Percentiles rank a stretch among this genome's conserved stretches.
Evolutionary conservation across 37 sponge, comb jelly and placozoan species (phyloP).

Genomic region (Eunapius fragilis): DNA sequence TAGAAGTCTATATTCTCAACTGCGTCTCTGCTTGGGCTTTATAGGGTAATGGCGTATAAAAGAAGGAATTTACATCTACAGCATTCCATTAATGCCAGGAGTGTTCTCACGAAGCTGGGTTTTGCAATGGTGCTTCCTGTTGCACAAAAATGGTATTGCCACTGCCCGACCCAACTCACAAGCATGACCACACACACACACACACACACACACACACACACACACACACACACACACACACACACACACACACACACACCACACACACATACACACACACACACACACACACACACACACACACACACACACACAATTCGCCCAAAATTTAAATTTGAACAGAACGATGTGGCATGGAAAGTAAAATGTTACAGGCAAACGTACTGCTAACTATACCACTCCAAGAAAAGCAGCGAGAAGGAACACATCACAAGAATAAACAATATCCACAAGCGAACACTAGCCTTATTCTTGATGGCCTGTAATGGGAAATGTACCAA

Average conservation of each 20-base stretch:
- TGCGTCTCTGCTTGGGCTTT: background rate
- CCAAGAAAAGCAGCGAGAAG: constrained; percentile 82
- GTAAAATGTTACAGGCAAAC: background rate
- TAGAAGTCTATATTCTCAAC: background rate
- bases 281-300: background rate
- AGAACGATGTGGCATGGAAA: background rate
- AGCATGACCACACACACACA: background rate
- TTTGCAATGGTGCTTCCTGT: background rate
- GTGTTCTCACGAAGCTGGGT: background rate
- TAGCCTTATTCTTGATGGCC: constrained; percentile 94
- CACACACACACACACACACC: background rate
- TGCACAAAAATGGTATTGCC: background rate
- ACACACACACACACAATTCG: background rate
- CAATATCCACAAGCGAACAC: constrained; percentile 85
- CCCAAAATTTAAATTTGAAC: background rate
- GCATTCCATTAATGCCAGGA: background rate
- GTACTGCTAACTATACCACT: constrained; percentile 83
- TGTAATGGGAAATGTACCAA: constrained; percentile 10
- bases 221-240: background rate
- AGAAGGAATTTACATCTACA: background rate
- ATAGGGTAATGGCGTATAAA: background rate
- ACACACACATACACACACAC: too few relatives aligned
- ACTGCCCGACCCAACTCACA: background rate
- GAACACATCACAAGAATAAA: constrained; percentile 85
- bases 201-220: background rate